Conservation (phyloP, 1,140 invertebrate species). For the Temnothorax curvispinosus region DNA sequence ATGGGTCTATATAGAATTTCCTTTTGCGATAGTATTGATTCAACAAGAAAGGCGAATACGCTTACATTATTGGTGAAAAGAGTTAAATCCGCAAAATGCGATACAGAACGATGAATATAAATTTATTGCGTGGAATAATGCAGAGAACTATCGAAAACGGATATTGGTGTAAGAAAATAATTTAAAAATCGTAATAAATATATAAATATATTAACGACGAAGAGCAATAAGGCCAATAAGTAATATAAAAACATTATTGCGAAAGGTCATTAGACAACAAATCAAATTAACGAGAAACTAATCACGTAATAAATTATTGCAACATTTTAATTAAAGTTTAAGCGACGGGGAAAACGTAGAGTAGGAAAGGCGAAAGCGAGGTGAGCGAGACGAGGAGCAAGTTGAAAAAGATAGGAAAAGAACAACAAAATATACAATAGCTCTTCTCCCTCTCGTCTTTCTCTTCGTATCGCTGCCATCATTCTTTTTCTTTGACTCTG, state of each 20-base stretch:
- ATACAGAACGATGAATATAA: constrained; percentile 18
- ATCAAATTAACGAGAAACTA: constrained; percentile 16
- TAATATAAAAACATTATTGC: neutral
- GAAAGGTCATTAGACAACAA: neutral
- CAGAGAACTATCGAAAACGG: neutral
- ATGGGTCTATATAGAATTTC: constrained; percentile 24
- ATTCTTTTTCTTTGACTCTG: constrained; percentile 46
- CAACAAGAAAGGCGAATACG: neutral
- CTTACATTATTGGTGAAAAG: constrained; percentile 16
- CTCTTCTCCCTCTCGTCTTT: constrained; percentile 5
- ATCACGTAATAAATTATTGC: neutral
- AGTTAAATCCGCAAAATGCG: neutral
- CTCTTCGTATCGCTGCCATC: constrained; percentile 9
- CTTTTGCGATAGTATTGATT: constrained; percentile 27
- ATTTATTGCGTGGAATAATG: neutral
- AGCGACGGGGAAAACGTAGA: neutral
- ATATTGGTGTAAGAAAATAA: neutral
- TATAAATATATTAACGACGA: neutral
- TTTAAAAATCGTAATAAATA: neutral
- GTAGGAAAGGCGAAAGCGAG: neutral
- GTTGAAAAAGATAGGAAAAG: constrained; percentile 36
- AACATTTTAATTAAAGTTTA: constrained; percentile 11
- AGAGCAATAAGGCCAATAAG: neutral
- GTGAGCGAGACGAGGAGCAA: neutral
- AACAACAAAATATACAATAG: constrained; percentile 50